These are phyloP conservation scores for Semnornis frantzii DNA, from an alignment of 2,113 vertebrate genomes.

Conservation along the genomic window DNA sequence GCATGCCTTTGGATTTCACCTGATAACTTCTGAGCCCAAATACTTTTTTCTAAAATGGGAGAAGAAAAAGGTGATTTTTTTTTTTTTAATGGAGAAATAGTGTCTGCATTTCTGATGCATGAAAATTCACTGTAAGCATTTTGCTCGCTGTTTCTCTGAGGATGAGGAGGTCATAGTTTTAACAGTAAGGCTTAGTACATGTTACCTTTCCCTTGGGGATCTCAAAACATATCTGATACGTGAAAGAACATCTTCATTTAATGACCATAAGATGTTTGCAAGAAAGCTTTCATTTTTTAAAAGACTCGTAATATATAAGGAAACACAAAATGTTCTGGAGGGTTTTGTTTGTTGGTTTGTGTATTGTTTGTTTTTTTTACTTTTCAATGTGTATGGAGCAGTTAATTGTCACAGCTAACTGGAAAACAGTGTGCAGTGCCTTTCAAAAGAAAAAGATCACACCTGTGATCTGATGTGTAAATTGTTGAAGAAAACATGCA, in stretches of 20 bases:
- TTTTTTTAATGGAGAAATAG: not conserved
- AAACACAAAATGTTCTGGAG: not conserved
- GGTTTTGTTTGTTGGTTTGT: too few species aligned
- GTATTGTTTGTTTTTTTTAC: not conserved
- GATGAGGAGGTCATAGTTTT: not conserved
- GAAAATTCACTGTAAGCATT: not conserved
- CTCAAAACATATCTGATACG: not conserved
- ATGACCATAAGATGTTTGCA: conserved; percentile 1
- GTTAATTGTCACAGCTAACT: not conserved
- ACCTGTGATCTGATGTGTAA: not conserved
- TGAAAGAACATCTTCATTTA: not conserved
- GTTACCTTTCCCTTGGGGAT: not conserved
- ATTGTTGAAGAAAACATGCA: not conserved
- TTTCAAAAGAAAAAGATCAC: not conserved
- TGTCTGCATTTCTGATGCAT: not conserved
- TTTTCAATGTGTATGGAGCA: not conserved
- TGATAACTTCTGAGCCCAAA: not conserved
- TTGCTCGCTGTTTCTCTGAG: not conserved
- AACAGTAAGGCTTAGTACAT: not conserved
- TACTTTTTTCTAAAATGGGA: not conserved
- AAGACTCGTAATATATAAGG: not conserved
- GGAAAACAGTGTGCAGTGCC: not conserved
- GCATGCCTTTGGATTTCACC: conserved; percentile 14
- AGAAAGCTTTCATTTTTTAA: conserved; percentile 2
- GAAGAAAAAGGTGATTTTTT: not conserved